phyloP scores from a whole-genome alignment of 2,797 vertebrate species.

The Sebastiscus tertius region DNA sequence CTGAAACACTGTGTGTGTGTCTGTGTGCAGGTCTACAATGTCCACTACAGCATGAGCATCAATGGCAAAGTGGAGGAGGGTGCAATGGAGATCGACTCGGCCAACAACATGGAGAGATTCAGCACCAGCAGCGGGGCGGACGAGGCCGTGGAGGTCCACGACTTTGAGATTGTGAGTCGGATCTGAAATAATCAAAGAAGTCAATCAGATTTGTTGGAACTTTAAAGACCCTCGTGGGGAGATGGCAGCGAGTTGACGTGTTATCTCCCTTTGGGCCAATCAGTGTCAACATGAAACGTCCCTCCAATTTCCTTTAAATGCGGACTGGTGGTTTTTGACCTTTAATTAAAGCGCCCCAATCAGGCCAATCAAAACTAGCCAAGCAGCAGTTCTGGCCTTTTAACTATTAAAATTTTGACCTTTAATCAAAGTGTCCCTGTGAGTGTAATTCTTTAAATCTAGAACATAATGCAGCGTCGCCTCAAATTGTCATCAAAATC shows the following conservation, averaged over 20 bases:
- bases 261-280: constrained; percentile 49
- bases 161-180: constrained; percentile 92
- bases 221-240: constrained; percentile 23
- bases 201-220: constrained; percentile 30
- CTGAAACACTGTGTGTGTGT: constrained; percentile 46
- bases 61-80: constrained; percentile 95
- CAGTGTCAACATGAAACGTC: constrained; percentile 45
- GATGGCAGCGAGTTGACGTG: constrained; percentile 18
- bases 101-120: constrained; percentile 93
- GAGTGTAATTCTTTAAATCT: constrained; percentile 21
- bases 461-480: background rate
- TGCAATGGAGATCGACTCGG: constrained; percentile 93
- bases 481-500: background rate
- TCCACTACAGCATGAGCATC: constrained; percentile 97
- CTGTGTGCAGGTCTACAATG: constrained; percentile 89
- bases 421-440: constrained; percentile 50
- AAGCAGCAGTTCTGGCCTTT: constrained; percentile 53
- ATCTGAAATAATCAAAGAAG: background rate
- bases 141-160: constrained; percentile 92
- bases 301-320: constrained; percentile 53
- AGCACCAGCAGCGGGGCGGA: constrained; percentile 90
- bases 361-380: constrained; percentile 55
- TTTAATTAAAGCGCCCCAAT: constrained; percentile 65
- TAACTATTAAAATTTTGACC: constrained; percentile 53
- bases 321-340: constrained; percentile 63